Percentiles rank a stretch among this genome's conserved stretches.
Conservation (phyloP, 1,140 invertebrate genomes). For the Bombus superbus region DNA sequence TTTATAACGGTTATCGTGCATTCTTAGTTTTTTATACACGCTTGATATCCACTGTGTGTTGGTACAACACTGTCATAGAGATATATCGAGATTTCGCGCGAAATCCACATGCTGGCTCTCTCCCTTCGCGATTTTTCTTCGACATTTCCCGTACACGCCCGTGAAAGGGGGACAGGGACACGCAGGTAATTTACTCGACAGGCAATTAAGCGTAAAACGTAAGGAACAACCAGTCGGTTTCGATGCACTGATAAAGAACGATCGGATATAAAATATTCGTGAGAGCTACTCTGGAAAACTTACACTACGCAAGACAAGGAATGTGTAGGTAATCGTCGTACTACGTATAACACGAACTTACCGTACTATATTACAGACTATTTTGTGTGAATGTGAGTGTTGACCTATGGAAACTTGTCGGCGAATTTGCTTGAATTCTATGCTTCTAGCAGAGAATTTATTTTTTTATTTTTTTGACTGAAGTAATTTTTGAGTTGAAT, state of each 20-base stretch:
- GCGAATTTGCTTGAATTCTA: conserved; percentile 12
- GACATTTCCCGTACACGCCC: not conserved
- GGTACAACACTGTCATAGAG: not conserved
- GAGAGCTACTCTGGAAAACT: not conserved
- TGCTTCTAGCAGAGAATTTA: not conserved
- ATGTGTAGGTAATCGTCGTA: conserved; percentile 4
- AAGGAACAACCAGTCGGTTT: conserved; percentile 21
- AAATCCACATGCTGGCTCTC: conserved; percentile 5
- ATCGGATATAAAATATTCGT: conserved; percentile 17
- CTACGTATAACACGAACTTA: conserved; percentile 40
- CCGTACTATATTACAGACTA: conserved; percentile 47
- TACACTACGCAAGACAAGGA: conserved; percentile 19
- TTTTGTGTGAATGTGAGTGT: not conserved
- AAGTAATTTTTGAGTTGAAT: not conserved
- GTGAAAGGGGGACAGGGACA: not conserved
- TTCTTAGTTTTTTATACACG: not conserved
- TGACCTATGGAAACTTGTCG: not conserved
- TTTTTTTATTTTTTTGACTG: not conserved
- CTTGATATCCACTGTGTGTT: not conserved
- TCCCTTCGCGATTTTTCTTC: conserved; percentile 15
- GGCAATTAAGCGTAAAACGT: conserved; percentile 48
- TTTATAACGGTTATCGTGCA: too few species aligned
- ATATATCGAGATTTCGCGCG: conserved; percentile 4
- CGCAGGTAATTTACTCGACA: conserved; percentile 25
- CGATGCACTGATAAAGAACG: conserved; percentile 45